Evolutionary conservation across 2,888 invertebrate species (phyloP), one percentile per base, ranked within the genome.

Genomic region (Nephrocerus scutellatus): DNA sequence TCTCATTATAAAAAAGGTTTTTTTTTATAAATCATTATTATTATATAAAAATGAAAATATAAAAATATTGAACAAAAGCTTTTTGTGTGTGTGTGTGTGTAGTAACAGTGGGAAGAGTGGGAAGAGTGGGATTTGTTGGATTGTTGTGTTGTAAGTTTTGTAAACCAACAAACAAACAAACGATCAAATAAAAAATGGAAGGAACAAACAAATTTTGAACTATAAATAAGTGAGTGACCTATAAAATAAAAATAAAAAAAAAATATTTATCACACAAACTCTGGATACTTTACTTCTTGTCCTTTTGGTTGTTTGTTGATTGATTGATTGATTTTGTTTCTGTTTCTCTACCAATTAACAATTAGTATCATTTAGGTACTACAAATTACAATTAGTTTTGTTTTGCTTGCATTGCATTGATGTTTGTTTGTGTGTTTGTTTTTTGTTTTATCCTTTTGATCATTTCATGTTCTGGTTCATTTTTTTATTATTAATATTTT

Each of bases 201-300:
- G 22, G 22, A 22, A 22, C 22, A 22, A 8, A 22, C 7, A 7
- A 22, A 8, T 22, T 22, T 22, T 22, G 19, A 25, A 26, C 19
- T 18, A 34, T 9, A 18, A 3, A 13, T 14, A 19, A 25, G 25
- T 25, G 16, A 33, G 15, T 9, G n/a, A 16, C 7, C 9, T 9
- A 15, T 26, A 37, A 46, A 43, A 37, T 41, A 46, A 44, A 46
- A 42, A 36, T 46, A 46, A 43, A 40, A 43, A 46, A 46, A 46
- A 46, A n/a, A n/a, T n/a, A n/a, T n/a, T n/a, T n/a, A n/a, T n/a
- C n/a, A n/a, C 41, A 43, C 43, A 40, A 43, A 29, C 18, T 28
- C 31, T 34, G 21, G 32, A 18, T 30, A 7, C 19, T 30, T 21
- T 30, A 29, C 37, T 41, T 41, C 39, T 46, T 44, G 44, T 44